Evolutionary conservation across 2,113 vertebrate genomes (phyloP).

Genomic region (Suricata suricatta): DNA sequence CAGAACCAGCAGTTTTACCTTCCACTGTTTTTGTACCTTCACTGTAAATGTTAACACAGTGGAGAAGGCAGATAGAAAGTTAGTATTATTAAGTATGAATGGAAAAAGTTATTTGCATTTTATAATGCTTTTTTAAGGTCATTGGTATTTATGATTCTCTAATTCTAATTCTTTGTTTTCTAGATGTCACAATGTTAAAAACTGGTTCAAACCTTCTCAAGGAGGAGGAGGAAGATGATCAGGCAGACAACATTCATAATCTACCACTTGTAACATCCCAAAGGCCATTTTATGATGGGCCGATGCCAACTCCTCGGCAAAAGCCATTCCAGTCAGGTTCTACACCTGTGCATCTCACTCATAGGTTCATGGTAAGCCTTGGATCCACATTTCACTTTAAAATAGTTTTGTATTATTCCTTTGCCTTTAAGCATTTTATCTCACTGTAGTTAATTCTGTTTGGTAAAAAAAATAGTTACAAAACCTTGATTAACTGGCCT

Average conservation of each 20-base stretch:
- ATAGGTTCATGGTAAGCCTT: slow-evolving; percentile 94
- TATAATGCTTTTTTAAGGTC: not conserved
- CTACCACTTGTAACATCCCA: slow-evolving; percentile 74
- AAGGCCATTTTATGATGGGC: slow-evolving; percentile 90
- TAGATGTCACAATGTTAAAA: slow-evolving; percentile 90
- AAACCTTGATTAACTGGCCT: not conserved
- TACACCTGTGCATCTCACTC: slow-evolving; percentile 93
- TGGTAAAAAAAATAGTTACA: not conserved
- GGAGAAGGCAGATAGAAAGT: not conserved
- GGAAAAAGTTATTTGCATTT: not conserved
- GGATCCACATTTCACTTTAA: not conserved
- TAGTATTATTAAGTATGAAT: not conserved
- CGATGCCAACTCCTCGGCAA: slow-evolving; percentile 92
- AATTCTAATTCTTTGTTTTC: slow-evolving; percentile 16
- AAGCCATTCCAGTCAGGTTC: slow-evolving; percentile 95
- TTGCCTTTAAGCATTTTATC: not conserved
- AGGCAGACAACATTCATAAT: slow-evolving; percentile 67
- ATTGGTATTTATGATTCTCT: not conserved
- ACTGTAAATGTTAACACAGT: not conserved
- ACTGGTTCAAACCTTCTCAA: slow-evolving; percentile 74
- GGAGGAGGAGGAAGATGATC: slow-evolving; percentile 83
- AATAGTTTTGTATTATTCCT: not conserved
- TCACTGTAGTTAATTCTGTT: not conserved
- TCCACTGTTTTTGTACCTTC: not conserved
- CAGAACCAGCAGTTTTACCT: not conserved